Evolutionary conservation across 2,797 vertebrate species (phyloP), one percentile per base, ranked within the genome.

Genomic region (Triplophysa bombifrons): DNA sequence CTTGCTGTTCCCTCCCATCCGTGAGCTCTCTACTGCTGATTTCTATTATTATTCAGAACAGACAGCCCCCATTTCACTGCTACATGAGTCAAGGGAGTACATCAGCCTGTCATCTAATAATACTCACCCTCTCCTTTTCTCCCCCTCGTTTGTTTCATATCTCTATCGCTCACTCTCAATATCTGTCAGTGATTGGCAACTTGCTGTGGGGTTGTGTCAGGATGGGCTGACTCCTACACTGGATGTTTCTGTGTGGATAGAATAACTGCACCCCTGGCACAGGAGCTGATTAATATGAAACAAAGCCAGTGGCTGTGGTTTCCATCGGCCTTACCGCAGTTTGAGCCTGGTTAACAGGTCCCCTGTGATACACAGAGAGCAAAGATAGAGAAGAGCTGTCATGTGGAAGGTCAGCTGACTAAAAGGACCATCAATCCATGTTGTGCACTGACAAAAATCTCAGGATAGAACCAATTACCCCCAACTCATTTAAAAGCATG

Each of bases 271-370:
- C 82, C 83, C 61, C 71, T 76, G 75, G 83, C 83, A 82, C 70
- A 72, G 73, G 46, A 70, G 66, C 75, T 85, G 82, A 83, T 83
- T 85, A 78, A 87, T 86, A 80, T 78, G 74, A 83, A 84, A 74
- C 71, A 78, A 74, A 56, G 72, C 72, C 61, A 78, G 65, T 77
- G 63, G 34, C 58, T 69, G 66, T 64, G 65, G 66, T 30, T 76
- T 66, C 74, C 61, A 73, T 64, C 71, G 63, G 78, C 72, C 67
- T 80, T 50, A 66, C 68, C 14, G 20, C 65, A 80, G 76, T 72
- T 72, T 60, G 71, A 65, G 61, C 16, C 64, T 81, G 65, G 66
- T 86, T 88, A 88, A 90, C 85, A 86, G 86, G 83, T 85, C 87
- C 87, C 89, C 30, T 55, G 68, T 66, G 74, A 78, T 44, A 46